These are phyloP conservation scores for Naja naja DNA, from an alignment of 2,113 vertebrate genomes.

Conservation along the genomic window DNA sequence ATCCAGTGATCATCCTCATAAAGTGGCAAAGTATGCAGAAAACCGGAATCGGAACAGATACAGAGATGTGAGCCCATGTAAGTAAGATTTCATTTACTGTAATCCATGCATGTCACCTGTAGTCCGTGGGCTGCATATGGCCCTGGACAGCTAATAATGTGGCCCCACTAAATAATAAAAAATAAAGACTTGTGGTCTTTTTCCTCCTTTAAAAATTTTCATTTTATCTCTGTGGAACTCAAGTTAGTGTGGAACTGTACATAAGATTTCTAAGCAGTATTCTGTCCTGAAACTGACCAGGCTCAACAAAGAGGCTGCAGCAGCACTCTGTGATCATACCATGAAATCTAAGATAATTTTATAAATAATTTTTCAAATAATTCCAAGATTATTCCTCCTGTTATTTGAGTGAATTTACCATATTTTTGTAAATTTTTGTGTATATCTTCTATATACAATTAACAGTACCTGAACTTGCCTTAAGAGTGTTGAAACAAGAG, in stretches of 20 bases:
- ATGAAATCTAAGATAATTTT: background rate
- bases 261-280: background rate
- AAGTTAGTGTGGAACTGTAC: background rate
- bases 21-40: conserved; percentile 89
- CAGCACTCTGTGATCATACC: background rate
- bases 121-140: background rate
- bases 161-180: background rate
- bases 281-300: background rate
- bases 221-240: background rate
- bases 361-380: background rate
- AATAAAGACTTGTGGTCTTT: background rate
- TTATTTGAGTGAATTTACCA: background rate
- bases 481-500: background rate
- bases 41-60: conserved; percentile 97
- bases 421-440: background rate
- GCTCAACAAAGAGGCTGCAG: background rate
- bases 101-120: background rate
- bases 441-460: background rate
- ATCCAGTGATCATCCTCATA: conserved; percentile 88
- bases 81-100: conserved; percentile 68
- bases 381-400: background rate
- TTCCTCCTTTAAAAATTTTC: background rate
- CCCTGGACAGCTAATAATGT: background rate
- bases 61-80: conserved; percentile 98
- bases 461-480: background rate